phyloP scores from a whole-genome alignment of 2,797 vertebrate genomes.

The Hydrolagus colliei region DNA sequence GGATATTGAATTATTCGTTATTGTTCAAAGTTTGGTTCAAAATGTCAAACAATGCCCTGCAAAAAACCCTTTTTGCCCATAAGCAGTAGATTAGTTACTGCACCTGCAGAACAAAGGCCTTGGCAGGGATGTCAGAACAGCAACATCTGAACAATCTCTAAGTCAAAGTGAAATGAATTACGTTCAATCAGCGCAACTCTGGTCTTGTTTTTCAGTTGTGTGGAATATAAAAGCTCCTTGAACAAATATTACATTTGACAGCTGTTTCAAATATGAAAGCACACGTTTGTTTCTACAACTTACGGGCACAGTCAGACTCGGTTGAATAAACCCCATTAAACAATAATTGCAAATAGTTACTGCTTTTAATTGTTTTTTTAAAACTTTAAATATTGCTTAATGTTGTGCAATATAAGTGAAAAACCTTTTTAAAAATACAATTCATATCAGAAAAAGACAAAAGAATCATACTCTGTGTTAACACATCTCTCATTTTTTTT shows the following conservation, averaged over 20 bases:
- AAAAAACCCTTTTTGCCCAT: background rate
- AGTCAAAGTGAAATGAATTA: background rate
- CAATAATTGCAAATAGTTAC: background rate
- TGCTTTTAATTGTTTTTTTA: too few species aligned
- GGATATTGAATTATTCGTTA: background rate
- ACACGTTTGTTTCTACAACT: background rate
- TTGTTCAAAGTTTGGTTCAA: too few species aligned
- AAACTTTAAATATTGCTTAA: background rate
- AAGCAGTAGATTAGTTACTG: conserved; percentile 4
- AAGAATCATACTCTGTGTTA: too few species aligned
- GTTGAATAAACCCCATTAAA: background rate
- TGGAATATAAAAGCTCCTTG: background rate
- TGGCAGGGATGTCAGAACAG: background rate
- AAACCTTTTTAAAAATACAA: too few species aligned
- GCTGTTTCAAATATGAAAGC: background rate
- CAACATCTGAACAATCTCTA: background rate
- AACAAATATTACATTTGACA: conserved; percentile 1
- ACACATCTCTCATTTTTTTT: too few species aligned
- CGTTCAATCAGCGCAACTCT: background rate
- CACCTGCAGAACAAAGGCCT: background rate
- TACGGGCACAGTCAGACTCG: background rate
- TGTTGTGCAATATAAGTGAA: background rate
- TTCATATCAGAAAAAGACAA: too few species aligned
- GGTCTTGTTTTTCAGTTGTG: background rate
- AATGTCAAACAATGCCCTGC: background rate